Evolutionary conservation across 2,797 vertebrate genomes (phyloP).

Genomic region (Bradypodion ventrale): DNA sequence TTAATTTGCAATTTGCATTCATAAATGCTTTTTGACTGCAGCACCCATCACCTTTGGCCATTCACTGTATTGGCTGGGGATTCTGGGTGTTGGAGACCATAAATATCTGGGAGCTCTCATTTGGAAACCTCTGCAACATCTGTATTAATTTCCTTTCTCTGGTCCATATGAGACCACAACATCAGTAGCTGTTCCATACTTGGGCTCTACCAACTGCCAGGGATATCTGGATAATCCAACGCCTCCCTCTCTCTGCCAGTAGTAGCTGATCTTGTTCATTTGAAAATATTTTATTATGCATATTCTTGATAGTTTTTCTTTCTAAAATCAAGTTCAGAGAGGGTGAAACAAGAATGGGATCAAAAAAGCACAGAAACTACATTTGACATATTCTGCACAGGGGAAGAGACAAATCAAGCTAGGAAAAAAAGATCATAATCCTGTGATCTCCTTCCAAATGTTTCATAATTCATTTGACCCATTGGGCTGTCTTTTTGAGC

Average conservation of each 20-base stretch:
- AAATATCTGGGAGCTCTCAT: neutral
- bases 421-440: neutral
- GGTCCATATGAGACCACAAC: too few relatives aligned
- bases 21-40: neutral
- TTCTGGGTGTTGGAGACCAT: neutral
- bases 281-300: neutral
- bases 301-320: neutral
- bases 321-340: neutral
- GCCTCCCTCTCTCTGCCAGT: neutral
- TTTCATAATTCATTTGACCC: neutral
- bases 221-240: neutral
- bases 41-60: neutral
- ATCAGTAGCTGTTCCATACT: too few relatives aligned
- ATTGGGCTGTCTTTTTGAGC: neutral
- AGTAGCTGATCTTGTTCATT: neutral
- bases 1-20: neutral
- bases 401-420: neutral
- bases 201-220: too few relatives aligned
- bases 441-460: neutral
- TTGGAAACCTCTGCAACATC: too few relatives aligned
- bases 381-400: neutral
- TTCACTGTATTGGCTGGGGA: neutral
- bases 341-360: neutral
- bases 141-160: too few relatives aligned
- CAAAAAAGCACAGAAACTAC: fast-evolving